Percentiles rank a stretch among this genome's conserved stretches.
These are phyloP conservation scores for Anser brachyrhynchus DNA, from an alignment of 2,113 vertebrate genomes.

Conservation along the genomic window DNA sequence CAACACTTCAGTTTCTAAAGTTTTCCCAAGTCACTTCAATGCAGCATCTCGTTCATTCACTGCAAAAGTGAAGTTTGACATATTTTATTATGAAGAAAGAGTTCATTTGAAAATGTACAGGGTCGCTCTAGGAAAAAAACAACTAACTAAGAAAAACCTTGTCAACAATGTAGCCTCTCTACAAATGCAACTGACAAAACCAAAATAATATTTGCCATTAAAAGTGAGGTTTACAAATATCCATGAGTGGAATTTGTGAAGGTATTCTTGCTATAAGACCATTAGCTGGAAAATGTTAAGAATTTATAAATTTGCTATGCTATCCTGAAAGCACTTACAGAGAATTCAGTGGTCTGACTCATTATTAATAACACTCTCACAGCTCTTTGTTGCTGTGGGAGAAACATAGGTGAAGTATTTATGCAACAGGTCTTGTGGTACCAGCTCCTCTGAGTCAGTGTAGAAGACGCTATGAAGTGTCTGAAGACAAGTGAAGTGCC, in stretches of 20 bases:
- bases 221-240: not conserved
- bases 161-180: not conserved
- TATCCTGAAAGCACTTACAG: not conserved
- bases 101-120: slow-evolving; percentile 31
- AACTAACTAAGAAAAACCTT: slow-evolving; percentile 19
- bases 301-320: not conserved
- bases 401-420: not conserved
- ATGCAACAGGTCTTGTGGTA: not conserved
- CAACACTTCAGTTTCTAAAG: slow-evolving; percentile 30
- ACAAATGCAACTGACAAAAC: not conserved
- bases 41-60: slow-evolving; percentile 32
- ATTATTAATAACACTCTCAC: not conserved
- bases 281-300: not conserved
- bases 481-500: not conserved
- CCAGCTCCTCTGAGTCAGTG: not conserved
- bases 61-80: slow-evolving; percentile 57
- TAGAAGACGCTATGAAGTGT: not conserved
- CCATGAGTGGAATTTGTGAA: not conserved
- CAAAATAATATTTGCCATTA: not conserved
- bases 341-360: not conserved
- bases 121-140: slow-evolving; percentile 24
- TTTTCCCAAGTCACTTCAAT: slow-evolving; percentile 11
- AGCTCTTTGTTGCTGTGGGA: not conserved
- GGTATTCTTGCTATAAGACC: not conserved
- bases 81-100: slow-evolving; percentile 54